phyloP scores from a whole-genome alignment of 2,113 vertebrate species.

The Puntigrus tetrazona region DNA sequence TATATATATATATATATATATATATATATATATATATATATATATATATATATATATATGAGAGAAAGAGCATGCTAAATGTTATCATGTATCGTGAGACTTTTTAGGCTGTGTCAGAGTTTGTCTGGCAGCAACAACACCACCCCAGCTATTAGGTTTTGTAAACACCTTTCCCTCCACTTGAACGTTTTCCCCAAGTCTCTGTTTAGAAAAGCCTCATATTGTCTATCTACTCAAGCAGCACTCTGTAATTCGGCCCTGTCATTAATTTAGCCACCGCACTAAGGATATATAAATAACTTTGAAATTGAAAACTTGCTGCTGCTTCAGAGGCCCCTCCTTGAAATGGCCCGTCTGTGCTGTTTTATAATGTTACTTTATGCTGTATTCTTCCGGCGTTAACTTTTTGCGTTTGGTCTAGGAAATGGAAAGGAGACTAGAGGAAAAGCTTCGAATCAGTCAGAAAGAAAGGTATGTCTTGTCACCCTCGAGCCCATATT shows the following conservation, averaged over 20 bases:
- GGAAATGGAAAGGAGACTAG: constrained; percentile 97
- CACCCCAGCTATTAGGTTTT: not conserved
- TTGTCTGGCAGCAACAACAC: not conserved
- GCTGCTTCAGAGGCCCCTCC: constrained; percentile 46
- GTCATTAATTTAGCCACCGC: constrained; percentile 62
- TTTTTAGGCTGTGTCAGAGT: not conserved
- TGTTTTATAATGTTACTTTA: constrained; percentile 31
- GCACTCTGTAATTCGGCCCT: constrained; percentile 37
- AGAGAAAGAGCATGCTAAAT: not conserved
- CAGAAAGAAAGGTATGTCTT: constrained; percentile 89
- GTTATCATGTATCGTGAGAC: not conserved
- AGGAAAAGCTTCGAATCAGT: constrained; percentile 93
- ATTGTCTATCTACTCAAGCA: not conserved
- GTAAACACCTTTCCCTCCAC: not conserved
- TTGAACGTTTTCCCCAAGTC: not conserved
- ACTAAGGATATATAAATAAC: constrained; percentile 73
- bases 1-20: too few species aligned
- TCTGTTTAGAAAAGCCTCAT: constrained; percentile 28
- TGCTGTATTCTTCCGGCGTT: not conserved
- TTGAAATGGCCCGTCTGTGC: constrained; percentile 16
- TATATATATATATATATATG: too few species aligned
- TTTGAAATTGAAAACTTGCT: constrained; percentile 70
- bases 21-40: too few species aligned
- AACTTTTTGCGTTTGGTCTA: constrained; percentile 65
- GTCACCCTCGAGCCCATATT: not conserved